A percentile compares a stretch with the other conserved stretches of the same genome.
Conservation (phyloP, 2,888 invertebrate species). For the Baronia brevicornis region DNA sequence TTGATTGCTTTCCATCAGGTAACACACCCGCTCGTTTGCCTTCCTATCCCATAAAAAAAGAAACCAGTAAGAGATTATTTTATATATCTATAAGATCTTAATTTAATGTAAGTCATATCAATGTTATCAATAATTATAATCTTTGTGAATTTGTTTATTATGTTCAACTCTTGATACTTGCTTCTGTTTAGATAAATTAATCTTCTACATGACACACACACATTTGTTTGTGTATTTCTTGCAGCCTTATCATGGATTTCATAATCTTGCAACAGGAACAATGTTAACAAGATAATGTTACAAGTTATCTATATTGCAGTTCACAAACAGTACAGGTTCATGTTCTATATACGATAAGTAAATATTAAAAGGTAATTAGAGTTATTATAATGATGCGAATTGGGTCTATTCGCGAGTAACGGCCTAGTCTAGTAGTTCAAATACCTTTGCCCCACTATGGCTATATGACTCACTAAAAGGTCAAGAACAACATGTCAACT, state of each 20-base stretch:
- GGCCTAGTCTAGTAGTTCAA: constrained; percentile 39
- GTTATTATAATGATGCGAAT: constrained; percentile 21
- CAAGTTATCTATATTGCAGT: constrained; percentile 7
- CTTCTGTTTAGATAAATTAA: too few species aligned
- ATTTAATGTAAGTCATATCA: too few species aligned
- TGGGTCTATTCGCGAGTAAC: constrained; percentile 27
- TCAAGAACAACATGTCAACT: constrained; percentile 40
- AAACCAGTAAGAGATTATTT: too few species aligned
- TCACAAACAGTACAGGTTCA: constrained; percentile 13
- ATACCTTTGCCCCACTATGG: constrained; percentile 52
- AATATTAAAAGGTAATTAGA: constrained; percentile 38
- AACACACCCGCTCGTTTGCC: too few species aligned
- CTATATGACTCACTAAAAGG: constrained; percentile 51
- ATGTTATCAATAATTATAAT: too few species aligned
- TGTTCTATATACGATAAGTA: constrained; percentile 29
- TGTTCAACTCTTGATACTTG: too few species aligned
- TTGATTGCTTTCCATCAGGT: too few species aligned
- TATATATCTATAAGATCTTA: too few species aligned
- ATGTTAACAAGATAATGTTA: constrained; percentile 11
- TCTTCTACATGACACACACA: too few species aligned
- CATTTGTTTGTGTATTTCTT: neutral
- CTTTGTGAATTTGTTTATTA: too few species aligned
- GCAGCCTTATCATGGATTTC: neutral
- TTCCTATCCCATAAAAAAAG: too few species aligned
- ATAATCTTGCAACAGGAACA: constrained; percentile 1